phyloP scores from a whole-genome alignment of 35 echinoderm and acorn worm genomes.

The Ophiothrix spiculata region DNA sequence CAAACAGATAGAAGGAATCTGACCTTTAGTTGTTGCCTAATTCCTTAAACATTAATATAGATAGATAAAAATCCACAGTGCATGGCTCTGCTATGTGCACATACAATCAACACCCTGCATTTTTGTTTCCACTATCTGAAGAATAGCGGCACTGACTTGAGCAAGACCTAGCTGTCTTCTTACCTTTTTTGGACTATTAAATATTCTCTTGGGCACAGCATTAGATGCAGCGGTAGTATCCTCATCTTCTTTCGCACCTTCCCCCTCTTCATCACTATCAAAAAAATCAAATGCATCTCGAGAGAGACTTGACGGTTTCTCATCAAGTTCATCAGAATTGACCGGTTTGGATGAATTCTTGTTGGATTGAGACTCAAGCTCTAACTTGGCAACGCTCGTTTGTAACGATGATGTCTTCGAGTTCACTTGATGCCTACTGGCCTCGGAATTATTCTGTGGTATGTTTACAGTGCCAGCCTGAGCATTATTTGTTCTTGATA shows the following conservation, averaged over 20 bases:
- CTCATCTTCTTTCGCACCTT: not conserved
- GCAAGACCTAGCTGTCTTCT: too few species aligned
- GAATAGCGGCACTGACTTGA: too few species aligned
- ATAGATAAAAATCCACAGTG: too few species aligned
- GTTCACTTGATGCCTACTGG: not conserved
- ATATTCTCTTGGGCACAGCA: constrained; percentile 40
- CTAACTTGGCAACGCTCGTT: not conserved
- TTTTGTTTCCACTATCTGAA: too few species aligned
- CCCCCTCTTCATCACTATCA: constrained; percentile 21
- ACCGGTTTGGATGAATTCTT: not conserved
- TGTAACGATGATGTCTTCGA: not conserved
- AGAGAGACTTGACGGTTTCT: not conserved
- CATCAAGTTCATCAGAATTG: too few species aligned
- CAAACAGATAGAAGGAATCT: too few species aligned
- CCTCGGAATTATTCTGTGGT: not conserved
- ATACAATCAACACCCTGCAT: too few species aligned
- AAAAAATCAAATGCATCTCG: constrained; percentile 57
- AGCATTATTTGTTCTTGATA: not conserved
- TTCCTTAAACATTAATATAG: too few species aligned
- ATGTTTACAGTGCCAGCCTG: not conserved
- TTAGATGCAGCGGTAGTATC: not conserved
- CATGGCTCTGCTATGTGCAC: too few species aligned
- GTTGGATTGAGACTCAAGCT: not conserved
- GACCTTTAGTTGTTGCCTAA: too few species aligned
- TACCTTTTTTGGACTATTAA: constrained; percentile 66